phyloP scores from a whole-genome alignment of 2,888 invertebrate species.

The Lasiommata megera region DNA sequence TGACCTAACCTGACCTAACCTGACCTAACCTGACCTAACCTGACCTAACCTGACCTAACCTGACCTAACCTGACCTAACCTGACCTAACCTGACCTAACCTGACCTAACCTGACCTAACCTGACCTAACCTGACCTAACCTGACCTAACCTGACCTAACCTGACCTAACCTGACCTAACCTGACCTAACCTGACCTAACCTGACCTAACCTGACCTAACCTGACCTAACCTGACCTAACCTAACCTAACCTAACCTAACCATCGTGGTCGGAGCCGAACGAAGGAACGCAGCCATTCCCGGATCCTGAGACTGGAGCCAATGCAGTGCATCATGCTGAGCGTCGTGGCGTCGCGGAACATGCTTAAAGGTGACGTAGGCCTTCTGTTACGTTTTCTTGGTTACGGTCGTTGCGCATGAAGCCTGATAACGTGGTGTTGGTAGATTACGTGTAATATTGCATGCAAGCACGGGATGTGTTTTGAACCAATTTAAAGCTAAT shows the following conservation, averaged over 20 bases:
- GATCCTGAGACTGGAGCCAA: too few relatives aligned
- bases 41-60: slow-evolving; percentile 23
- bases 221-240: slow-evolving; percentile 27
- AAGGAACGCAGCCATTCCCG: too few relatives aligned
- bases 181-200: slow-evolving; percentile 19
- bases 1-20: slow-evolving; percentile 26
- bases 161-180: slow-evolving; percentile 17
- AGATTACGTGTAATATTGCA: too few relatives aligned
- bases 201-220: slow-evolving; percentile 23
- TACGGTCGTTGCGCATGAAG: too few relatives aligned
- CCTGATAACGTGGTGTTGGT: too few relatives aligned
- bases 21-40: slow-evolving; percentile 4
- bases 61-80: slow-evolving; percentile 31
- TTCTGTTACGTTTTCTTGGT: too few relatives aligned
- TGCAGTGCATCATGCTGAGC: too few relatives aligned
- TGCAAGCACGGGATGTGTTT: too few relatives aligned
- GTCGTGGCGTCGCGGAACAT: too few relatives aligned
- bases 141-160: background rate
- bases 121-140: background rate
- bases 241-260: slow-evolving; percentile 25
- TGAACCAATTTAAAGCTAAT: too few relatives aligned
- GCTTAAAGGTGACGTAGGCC: too few relatives aligned
- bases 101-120: slow-evolving; percentile 2
- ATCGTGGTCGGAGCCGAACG: too few relatives aligned
- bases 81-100: slow-evolving; percentile 2